These are phyloP conservation scores for Lucinisca nassula DNA, from an alignment of 2,888 invertebrate genomes.

Conservation along the genomic window DNA sequence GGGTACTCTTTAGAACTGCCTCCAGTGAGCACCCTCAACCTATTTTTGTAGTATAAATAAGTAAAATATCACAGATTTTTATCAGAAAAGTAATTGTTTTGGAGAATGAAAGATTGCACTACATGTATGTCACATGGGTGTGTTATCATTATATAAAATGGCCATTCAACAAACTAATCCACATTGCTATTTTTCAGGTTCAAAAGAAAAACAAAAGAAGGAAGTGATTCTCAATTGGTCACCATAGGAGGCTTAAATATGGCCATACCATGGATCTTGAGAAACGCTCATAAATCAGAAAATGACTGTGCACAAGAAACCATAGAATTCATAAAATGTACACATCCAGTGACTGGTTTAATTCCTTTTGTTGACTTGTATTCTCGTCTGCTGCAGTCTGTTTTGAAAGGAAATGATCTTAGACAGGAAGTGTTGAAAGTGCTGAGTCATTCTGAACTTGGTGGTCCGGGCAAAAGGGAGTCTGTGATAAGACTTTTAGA, in stretches of 20 bases:
- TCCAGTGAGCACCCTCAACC: no score
- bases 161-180: no score
- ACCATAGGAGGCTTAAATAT: slow-evolving; percentile 80
- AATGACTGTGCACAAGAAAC: slow-evolving; percentile 78
- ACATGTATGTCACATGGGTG: no score
- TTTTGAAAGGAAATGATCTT: slow-evolving; percentile 80
- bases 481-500: slow-evolving; percentile 71
- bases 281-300: slow-evolving; percentile 79
- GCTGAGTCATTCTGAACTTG: slow-evolving; percentile 74
- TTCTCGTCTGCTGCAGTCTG: slow-evolving; percentile 79
- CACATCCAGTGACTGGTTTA: slow-evolving; percentile 81
- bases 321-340: slow-evolving; percentile 81
- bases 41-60: no score
- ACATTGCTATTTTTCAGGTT: slow-evolving; percentile 71
- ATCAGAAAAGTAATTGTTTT: no score
- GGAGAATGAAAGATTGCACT: no score
- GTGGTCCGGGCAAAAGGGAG: slow-evolving; percentile 76
- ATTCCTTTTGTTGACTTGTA: slow-evolving; percentile 80
- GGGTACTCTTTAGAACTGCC: no score
- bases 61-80: no score
- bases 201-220: slow-evolving; percentile 56
- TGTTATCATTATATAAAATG: no score
- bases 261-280: slow-evolving; percentile 83
- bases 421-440: slow-evolving; percentile 72
- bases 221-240: slow-evolving; percentile 79